Evolutionary conservation across 2,797 vertebrate species (phyloP).

Genomic region (Acipenser transmontanus): DNA sequence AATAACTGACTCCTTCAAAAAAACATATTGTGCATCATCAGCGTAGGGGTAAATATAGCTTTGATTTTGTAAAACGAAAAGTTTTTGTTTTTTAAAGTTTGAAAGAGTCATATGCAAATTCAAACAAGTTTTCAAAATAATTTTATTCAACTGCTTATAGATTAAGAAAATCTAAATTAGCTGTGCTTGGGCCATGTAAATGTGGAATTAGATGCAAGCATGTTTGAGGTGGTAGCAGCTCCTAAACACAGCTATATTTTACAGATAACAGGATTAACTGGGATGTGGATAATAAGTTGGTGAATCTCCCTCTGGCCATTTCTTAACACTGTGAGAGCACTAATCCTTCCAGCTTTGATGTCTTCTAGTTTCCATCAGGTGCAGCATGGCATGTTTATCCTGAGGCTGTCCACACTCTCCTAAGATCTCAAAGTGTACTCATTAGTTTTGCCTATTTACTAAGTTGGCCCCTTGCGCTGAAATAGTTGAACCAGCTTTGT

Average conservation of each 20-base stretch:
- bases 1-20: no score
- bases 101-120: constrained; percentile 10
- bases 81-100: constrained; percentile 4
- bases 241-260: constrained; percentile 99
- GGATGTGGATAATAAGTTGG: constrained; percentile 99
- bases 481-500: constrained; percentile 49
- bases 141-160: constrained; percentile 17
- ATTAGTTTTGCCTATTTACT: constrained; percentile 99
- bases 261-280: constrained; percentile 99
- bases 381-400: constrained; percentile 85
- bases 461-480: constrained; percentile 89
- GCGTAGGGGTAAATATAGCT: no score
- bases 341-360: constrained; percentile 99
- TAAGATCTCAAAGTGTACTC: constrained; percentile 87
- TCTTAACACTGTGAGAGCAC: constrained; percentile 93
- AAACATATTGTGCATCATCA: no score
- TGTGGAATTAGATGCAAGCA: constrained; percentile 61
- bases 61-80: no score
- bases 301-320: constrained; percentile 93
- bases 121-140: constrained; percentile 16
- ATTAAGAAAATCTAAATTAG: constrained; percentile 40
- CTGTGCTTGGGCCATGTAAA: constrained; percentile 60
- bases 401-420: constrained; percentile 75
- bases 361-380: constrained; percentile 98
- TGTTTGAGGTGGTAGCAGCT: constrained; percentile 78